A percentile compares a stretch with the other conserved stretches of the same genome.
phyloP scores from a whole-genome alignment of 2,797 vertebrate species.

The Brachymystax lenok region DNA sequence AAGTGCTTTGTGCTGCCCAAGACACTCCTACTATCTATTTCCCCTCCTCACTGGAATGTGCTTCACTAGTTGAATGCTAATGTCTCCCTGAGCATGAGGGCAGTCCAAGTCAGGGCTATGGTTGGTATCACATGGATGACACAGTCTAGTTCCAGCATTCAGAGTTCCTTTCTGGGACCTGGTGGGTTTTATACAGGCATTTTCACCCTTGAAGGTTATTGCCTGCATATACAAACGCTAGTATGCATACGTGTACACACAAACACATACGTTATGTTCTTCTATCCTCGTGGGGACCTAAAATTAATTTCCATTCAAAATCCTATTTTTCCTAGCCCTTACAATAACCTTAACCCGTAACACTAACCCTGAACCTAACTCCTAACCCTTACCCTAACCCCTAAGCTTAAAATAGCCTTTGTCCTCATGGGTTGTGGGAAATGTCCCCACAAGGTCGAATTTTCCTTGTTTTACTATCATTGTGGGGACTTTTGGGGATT shows the following conservation, averaged over 20 bases:
- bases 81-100: background rate
- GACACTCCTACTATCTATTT: background rate
- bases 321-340: no score
- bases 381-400: no score
- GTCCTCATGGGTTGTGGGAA: no score
- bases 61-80: background rate
- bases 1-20: background rate
- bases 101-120: background rate
- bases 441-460: no score
- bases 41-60: slow-evolving; percentile 6
- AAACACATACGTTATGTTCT: background rate
- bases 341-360: no score
- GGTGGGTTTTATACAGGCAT: background rate
- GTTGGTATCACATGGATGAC: background rate
- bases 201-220: background rate
- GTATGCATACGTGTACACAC: background rate
- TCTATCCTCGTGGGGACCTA: no score
- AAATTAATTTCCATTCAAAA: no score
- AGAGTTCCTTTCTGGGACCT: background rate
- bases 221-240: background rate
- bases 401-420: no score
- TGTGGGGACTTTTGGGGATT: no score
- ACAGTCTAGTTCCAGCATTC: background rate
- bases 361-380: no score
- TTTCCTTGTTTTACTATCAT: no score